Evolutionary conservation across 1,140 invertebrate genomes (phyloP).

Genomic region (Anagrus nilaparvatae): DNA sequence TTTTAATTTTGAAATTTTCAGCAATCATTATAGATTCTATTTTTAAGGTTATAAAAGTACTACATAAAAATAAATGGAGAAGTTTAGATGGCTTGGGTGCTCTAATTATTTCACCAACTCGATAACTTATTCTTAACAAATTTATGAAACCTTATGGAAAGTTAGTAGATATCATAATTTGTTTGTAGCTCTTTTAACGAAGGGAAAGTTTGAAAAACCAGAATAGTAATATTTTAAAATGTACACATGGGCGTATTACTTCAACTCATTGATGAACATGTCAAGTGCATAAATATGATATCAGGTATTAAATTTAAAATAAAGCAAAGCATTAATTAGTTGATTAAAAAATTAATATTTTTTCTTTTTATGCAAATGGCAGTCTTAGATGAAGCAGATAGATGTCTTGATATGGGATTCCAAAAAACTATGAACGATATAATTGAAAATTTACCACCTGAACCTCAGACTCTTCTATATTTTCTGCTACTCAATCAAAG

Average conservation of each 20-base stretch:
- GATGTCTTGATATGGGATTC: slow-evolving; percentile 88
- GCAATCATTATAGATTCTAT: slow-evolving; percentile 5
- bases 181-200: slow-evolving; percentile 89
- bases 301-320: slow-evolving; percentile 39
- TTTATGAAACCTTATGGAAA: slow-evolving; percentile 85
- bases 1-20: too few relatives aligned
- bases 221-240: slow-evolving; percentile 89
- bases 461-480: slow-evolving; percentile 88
- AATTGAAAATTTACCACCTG: slow-evolving; percentile 81
- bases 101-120: slow-evolving; percentile 94
- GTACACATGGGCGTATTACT: slow-evolving; percentile 88
- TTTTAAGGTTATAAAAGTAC: slow-evolving; percentile 56
- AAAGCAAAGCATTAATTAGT: too few relatives aligned
- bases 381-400: slow-evolving; percentile 92
- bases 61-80: slow-evolving; percentile 81
- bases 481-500: slow-evolving; percentile 99
- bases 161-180: slow-evolving; percentile 88
- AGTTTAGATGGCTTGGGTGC: slow-evolving; percentile 84
- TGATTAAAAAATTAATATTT: too few relatives aligned
- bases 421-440: slow-evolving; percentile 86
- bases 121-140: slow-evolving; percentile 96
- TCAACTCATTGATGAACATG: slow-evolving; percentile 50
- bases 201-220: slow-evolving; percentile 77
- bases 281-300: slow-evolving; percentile 76
- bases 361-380: slow-evolving; percentile 42